Percentiles rank a stretch among this genome's conserved stretches.
Evolutionary conservation across 37 sponge, comb jelly and placozoan genomes (phyloP).

Genomic region (Bolinopsis microptera): DNA sequence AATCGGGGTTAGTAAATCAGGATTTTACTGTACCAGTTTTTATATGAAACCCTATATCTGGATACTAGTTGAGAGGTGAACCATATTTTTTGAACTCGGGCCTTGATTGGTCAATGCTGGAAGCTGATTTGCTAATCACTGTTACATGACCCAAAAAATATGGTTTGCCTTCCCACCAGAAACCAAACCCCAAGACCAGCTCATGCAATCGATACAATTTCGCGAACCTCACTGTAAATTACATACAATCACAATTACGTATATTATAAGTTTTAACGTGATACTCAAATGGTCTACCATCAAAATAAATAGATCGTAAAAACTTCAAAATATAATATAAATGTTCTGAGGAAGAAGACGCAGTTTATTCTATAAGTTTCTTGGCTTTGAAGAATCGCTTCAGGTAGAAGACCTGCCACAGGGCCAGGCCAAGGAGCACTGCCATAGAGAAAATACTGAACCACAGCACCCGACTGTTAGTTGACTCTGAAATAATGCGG

Average conservation of each 20-base stretch:
- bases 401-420: conserved; percentile 97
- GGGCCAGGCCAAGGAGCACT: conserved; percentile 88
- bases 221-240: neutral
- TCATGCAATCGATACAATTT: neutral
- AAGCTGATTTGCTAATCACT: too few species aligned
- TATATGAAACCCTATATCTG: too few species aligned
- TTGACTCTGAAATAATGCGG: conserved; percentile 89
- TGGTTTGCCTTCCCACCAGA: too few species aligned
- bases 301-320: neutral
- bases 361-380: conserved; percentile 92
- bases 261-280: neutral
- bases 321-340: neutral
- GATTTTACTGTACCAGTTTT: too few species aligned
- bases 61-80: too few species aligned
- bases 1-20: too few species aligned
- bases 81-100: too few species aligned
- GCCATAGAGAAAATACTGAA: conserved; percentile 96
- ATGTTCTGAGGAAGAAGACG: neutral
- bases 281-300: neutral
- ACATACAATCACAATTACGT: neutral
- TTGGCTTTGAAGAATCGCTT: conserved; percentile 95
- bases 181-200: too few species aligned
- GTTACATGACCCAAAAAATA: too few species aligned
- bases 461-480: conserved; percentile 93
- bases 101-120: too few species aligned